A percentile compares a stretch with the other conserved stretches of the same genome.
phyloP scores from a whole-genome alignment of 35 echinoderm and acorn worm species.

The Nesometra sesokonis region DNA sequence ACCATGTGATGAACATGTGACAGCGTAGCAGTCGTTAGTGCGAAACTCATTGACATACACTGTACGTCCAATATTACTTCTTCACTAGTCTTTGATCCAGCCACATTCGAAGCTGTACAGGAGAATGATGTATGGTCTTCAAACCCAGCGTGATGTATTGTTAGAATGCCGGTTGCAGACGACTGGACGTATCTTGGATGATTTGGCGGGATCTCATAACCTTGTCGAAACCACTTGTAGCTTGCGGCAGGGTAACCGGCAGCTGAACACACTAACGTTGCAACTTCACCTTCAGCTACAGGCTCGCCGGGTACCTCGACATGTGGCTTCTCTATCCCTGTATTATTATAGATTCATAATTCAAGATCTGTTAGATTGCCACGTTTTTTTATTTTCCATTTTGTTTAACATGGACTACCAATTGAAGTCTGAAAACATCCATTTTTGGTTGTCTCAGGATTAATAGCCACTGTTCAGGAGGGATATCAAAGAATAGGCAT shows the following conservation, averaged over 20 bases:
- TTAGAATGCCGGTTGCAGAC: not conserved
- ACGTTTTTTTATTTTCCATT: too few relatives aligned
- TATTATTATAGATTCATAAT: not conserved
- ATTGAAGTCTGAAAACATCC: too few relatives aligned
- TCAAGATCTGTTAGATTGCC: too few relatives aligned
- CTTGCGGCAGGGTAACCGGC: not conserved
- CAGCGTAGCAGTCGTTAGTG: not conserved
- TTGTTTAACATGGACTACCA: too few relatives aligned
- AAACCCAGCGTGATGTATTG: not conserved
- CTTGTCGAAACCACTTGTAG: not conserved
- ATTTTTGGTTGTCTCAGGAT: too few relatives aligned
- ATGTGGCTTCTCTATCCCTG: not conserved
- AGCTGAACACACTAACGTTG: not conserved
- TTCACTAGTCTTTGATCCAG: not conserved
- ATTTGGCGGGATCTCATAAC: not conserved
- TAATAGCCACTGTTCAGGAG: too few relatives aligned
- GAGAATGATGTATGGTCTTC: not conserved
- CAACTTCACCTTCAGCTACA: not conserved
- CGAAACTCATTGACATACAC: not conserved
- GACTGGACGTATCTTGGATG: not conserved
- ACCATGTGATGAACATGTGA: too few relatives aligned
- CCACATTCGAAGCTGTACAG: not conserved
- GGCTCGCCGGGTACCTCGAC: not conserved
- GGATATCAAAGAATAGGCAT: too few relatives aligned
- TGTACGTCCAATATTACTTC: not conserved